Evolutionary conservation across 2,797 vertebrate species (phyloP), one percentile per base, ranked within the genome.

Genomic region (Malacoctenus gilli): DNA sequence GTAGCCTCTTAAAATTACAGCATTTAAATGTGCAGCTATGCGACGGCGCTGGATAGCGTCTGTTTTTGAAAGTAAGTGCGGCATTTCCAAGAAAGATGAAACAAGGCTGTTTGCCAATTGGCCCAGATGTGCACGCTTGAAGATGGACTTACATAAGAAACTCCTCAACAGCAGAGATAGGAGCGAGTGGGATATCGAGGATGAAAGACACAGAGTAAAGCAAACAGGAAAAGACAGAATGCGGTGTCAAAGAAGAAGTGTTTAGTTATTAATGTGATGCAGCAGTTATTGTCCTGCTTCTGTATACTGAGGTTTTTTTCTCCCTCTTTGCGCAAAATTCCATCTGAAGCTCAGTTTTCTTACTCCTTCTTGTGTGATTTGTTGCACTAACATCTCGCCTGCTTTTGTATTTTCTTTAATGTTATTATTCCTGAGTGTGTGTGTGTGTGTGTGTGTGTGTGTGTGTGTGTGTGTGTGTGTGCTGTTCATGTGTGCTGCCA

Each of bases 61-160:
- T 58, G 3, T 51, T 46, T 50, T 25, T 63, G 25, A 43, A 12
- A 50, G 59, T n/a, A 43, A 65, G 49, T 58, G 53, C 59, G 39
- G 67, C 47, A 59, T 14, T 57, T 74, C 38, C 48, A 49, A 40
- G 53, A 53, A 68, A 43, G 52, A 59, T 46, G 32, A 51, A 66
- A 69, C 71, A 35, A 44, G 39, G 21, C 60, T 31, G 48, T 71
- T 72, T 69, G 64, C 67, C 69, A 74, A 59, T 14, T 19, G 34
- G 64, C 70, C 44, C 72, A 84, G 72, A 73, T 82, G 77, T 84
- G 70, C 48, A 46, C 46, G 63, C 74, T 65, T 73, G 52, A 68
- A 66, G 41, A 71, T 49, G 20, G 54, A 55, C 57, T 73, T 70
- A 34, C 42, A 63, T 69, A 66, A 73, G 48, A 75, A 60, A 40